A percentile compares a stretch with the other conserved stretches of the same genome.
Evolutionary conservation across 1,140 invertebrate genomes (phyloP).

Genomic region (Drosophila aff.): DNA sequence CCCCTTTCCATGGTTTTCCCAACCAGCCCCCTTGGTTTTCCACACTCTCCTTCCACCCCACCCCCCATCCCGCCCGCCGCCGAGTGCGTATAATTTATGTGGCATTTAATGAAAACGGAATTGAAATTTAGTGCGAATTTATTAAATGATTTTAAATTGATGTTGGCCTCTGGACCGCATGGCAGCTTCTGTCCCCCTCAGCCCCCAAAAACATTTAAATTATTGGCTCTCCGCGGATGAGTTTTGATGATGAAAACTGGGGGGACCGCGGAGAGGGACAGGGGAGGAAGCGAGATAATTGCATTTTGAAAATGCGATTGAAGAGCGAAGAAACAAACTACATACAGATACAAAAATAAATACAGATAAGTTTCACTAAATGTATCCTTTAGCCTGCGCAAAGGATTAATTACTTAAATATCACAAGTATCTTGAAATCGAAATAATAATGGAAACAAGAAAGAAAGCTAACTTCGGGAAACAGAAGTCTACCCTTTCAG

Average conservation of each 20-base stretch:
- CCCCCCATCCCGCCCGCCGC: not conserved
- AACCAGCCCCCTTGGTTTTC: not conserved
- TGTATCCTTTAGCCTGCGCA: not conserved
- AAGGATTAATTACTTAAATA: not conserved
- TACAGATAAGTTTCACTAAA: not conserved
- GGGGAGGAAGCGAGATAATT: slow-evolving; percentile 17
- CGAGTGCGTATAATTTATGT: slow-evolving; percentile 79
- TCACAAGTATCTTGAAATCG: no score
- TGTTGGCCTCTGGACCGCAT: slow-evolving; percentile 57
- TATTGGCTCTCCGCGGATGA: slow-evolving; percentile 28
- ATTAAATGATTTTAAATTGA: slow-evolving; percentile 83
- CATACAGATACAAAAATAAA: no score
- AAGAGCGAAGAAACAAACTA: not conserved
- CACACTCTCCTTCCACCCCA: not conserved
- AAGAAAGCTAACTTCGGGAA: not conserved
- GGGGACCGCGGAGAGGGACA: not conserved
- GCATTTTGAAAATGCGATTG: slow-evolving; percentile 18
- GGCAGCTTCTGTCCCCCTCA: slow-evolving; percentile 3
- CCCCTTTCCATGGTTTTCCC: not conserved
- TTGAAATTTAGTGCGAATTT: slow-evolving; percentile 83
- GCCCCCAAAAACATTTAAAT: slow-evolving; percentile 32
- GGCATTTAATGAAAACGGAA: slow-evolving; percentile 83
- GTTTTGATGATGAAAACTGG: slow-evolving; percentile 34
- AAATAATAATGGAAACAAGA: not conserved
- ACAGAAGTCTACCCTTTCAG: not conserved